Percentiles rank a stretch among this genome's conserved stretches.
Conservation (phyloP, 2,888 invertebrate species). For the Philhelius pedissequus region DNA sequence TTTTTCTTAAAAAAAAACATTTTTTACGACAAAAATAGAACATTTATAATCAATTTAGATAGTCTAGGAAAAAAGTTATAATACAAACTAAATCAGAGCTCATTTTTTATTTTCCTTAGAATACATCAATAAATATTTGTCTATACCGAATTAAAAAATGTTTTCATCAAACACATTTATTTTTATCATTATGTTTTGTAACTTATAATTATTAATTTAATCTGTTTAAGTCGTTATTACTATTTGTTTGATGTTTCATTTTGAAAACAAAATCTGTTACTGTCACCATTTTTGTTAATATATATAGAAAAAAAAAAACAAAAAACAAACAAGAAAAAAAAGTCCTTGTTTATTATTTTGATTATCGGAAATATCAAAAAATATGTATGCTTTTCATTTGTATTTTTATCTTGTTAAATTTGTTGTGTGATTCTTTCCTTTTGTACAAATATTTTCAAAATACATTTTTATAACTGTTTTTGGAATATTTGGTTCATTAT, state of each 20-base stretch:
- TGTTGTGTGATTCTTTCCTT: constrained; percentile 41
- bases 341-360: background rate
- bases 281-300: constrained; percentile 56
- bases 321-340: too few species aligned
- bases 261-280: constrained; percentile 16
- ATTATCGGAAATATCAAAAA: constrained; percentile 13
- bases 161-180: constrained; percentile 46
- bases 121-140: constrained; percentile 7
- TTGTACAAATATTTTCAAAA: constrained; percentile 35
- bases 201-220: constrained; percentile 26
- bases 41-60: constrained; percentile 15
- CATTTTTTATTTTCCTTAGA: constrained; percentile 17
- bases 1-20: constrained; percentile 54
- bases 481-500: constrained; percentile 3
- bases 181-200: constrained; percentile 51
- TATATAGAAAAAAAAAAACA: constrained; percentile 35
- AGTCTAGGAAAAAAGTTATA: background rate
- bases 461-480: constrained; percentile 12
- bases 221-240: constrained; percentile 35
- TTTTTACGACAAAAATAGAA: constrained; percentile 15
- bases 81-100: constrained; percentile 24
- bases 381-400: constrained; percentile 53
- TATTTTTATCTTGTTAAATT: constrained; percentile 25
- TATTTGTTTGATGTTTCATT: constrained; percentile 50
- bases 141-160: constrained; percentile 5